Evolutionary conservation across 1,140 invertebrate species (phyloP).

Genomic region (Thereuonema tuberculata): DNA sequence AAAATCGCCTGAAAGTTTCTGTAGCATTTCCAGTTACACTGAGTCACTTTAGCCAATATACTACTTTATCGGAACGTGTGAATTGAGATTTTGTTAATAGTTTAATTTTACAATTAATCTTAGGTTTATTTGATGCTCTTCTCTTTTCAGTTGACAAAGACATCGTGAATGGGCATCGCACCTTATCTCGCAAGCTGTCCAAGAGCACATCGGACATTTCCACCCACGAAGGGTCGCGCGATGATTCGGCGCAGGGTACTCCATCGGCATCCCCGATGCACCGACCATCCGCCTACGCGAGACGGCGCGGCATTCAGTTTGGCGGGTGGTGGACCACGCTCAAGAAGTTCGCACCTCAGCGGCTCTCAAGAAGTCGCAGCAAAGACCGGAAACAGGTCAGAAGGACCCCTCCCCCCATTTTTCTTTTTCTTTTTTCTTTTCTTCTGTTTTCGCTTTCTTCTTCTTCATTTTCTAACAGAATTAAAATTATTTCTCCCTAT

Average conservation of each 20-base stretch:
- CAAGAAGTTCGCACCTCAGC: conserved; percentile 12
- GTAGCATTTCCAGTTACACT: too few species aligned
- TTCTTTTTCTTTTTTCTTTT: too few species aligned
- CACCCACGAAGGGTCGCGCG: neutral
- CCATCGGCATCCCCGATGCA: neutral
- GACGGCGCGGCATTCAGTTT: conserved; percentile 1
- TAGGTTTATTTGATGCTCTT: too few species aligned
- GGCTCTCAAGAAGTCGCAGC: conserved; percentile 37
- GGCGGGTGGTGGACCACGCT: conserved; percentile 1
- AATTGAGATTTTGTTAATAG: too few species aligned
- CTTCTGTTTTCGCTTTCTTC: too few species aligned
- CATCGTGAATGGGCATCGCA: neutral
- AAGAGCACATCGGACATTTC: conserved; percentile 8
- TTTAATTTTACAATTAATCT: too few species aligned
- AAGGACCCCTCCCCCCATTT: neutral
- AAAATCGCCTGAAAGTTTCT: too few species aligned
- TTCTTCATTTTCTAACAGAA: too few species aligned
- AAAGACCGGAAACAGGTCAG: conserved; percentile 36
- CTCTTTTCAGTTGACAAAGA: neutral
- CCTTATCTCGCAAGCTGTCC: neutral
- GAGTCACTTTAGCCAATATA: too few species aligned
- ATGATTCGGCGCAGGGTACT: neutral
- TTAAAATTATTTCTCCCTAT: too few species aligned
- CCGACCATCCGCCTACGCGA: neutral
- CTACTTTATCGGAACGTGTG: too few species aligned